A percentile compares a stretch with the other conserved stretches of the same genome.
phyloP scores from a whole-genome alignment of 2,113 vertebrate species.

The Hippocampus mohnikei region DNA sequence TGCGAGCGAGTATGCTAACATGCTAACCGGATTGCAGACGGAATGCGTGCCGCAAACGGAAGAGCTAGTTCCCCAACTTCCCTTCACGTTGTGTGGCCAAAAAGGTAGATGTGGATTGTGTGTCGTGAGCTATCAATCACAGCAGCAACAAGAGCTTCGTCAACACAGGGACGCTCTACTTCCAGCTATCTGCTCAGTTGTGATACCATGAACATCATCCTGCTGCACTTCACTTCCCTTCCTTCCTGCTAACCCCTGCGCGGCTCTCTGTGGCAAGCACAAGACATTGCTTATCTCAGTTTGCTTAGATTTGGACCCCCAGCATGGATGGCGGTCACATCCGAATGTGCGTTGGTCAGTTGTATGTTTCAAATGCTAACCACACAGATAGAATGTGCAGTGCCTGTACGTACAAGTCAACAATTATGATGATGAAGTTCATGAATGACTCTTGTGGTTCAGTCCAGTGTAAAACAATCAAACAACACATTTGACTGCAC shows the following conservation, averaged over 20 bases:
- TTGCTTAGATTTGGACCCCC: conserved; percentile 37
- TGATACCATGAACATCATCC: conserved; percentile 58
- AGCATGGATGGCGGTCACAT: conserved; percentile 18
- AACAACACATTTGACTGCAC: too few species aligned
- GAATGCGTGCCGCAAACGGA: not conserved
- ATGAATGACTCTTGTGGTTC: too few species aligned
- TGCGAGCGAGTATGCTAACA: not conserved
- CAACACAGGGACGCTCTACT: conserved; percentile 47
- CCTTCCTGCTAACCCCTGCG: conserved; percentile 59
- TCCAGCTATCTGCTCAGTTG: conserved; percentile 38
- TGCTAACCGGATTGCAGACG: not conserved
- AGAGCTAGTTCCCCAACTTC: not conserved
- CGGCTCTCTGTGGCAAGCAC: conserved; percentile 37
- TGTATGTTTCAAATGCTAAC: too few species aligned
- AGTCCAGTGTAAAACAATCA: too few species aligned
- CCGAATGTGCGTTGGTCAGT: not conserved
- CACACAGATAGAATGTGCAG: too few species aligned
- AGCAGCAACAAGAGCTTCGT: conserved; percentile 33
- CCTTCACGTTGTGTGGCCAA: conserved; percentile 10
- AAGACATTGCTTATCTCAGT: conserved; percentile 48
- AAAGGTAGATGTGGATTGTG: conserved; percentile 31
- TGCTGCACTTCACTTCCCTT: conserved; percentile 48
- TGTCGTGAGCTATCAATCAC: conserved; percentile 55
- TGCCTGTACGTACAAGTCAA: too few species aligned
- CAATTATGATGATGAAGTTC: too few species aligned